Evolutionary conservation across 2,888 invertebrate species (phyloP).

Genomic region (Phragmatobia fuliginosa): DNA sequence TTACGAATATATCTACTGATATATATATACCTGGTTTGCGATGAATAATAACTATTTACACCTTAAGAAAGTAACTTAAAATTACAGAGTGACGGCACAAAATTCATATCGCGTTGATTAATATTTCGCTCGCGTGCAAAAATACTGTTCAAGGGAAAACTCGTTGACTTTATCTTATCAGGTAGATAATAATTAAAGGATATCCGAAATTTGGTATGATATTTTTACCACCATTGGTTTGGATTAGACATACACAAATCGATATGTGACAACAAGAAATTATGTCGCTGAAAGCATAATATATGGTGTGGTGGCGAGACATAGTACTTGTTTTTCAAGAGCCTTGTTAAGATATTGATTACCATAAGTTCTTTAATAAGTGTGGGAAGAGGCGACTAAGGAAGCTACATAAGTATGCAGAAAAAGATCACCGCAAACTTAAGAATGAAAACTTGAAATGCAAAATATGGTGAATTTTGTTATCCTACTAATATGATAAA

Average conservation of each 20-base stretch:
- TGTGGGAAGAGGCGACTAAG: too few species aligned
- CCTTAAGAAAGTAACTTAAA: neutral
- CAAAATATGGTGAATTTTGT: too few species aligned
- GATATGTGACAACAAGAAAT: neutral
- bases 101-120: neutral
- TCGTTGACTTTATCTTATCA: neutral
- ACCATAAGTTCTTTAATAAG: too few species aligned
- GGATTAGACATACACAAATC: neutral
- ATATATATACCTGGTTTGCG: too few species aligned
- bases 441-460: too few species aligned
- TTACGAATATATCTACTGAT: neutral
- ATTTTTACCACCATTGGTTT: neutral
- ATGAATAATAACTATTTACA: neutral
- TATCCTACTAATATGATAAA: too few species aligned
- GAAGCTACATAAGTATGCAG: too few species aligned
- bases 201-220: neutral
- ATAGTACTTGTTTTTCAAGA: too few species aligned
- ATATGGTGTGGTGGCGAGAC: too few species aligned
- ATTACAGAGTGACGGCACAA: neutral
- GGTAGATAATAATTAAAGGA: neutral
- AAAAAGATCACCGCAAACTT: too few species aligned
- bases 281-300: too few species aligned
- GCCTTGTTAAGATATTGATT: too few species aligned
- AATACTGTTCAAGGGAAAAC: neutral
- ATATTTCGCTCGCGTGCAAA: neutral